Conservation (phyloP, 2,113 vertebrate genomes). For the Aythya baeri region DNA sequence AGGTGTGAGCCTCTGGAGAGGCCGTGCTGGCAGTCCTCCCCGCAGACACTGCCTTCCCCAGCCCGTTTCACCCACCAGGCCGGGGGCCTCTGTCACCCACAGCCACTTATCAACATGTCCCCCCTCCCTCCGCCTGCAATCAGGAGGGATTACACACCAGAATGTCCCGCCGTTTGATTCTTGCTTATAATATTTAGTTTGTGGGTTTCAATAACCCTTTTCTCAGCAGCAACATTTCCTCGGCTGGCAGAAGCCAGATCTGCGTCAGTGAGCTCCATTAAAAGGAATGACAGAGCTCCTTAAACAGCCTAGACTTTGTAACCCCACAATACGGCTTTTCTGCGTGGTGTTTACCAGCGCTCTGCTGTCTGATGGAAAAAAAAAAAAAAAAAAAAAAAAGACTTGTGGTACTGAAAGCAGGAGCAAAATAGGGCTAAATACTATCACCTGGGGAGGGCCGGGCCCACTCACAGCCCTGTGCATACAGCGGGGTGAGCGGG, state of each 20-base stretch:
- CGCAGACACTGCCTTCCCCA: background rate
- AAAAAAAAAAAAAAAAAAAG: background rate
- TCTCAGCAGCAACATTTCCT: slow-evolving; percentile 69
- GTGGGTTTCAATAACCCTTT: slow-evolving; percentile 68
- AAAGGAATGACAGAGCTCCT: slow-evolving; percentile 71
- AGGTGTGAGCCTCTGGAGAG: slow-evolving; percentile 55
- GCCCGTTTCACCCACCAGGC: background rate
- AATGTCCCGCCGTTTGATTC: slow-evolving; percentile 55
- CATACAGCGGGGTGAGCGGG: background rate
- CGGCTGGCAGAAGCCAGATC: slow-evolving; percentile 67
- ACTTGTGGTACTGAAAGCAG: slow-evolving; percentile 36
- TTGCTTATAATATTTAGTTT: slow-evolving; percentile 66
- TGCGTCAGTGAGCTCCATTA: slow-evolving; percentile 68
- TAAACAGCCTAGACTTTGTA: slow-evolving; percentile 71
- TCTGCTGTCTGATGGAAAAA: slow-evolving; percentile 55
- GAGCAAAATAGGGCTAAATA: slow-evolving; percentile 47
- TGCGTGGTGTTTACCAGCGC: slow-evolving; percentile 64
- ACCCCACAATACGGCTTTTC: slow-evolving; percentile 70
- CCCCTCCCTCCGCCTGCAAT: slow-evolving; percentile 36
- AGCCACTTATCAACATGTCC: background rate
- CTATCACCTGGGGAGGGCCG: background rate
- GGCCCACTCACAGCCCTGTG: background rate
- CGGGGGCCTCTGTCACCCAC: background rate
- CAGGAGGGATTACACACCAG: slow-evolving; percentile 42
- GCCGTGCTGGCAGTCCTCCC: slow-evolving; percentile 36